A percentile compares a stretch with the other conserved stretches of the same genome.
phyloP scores from a whole-genome alignment of 1,140 invertebrate species.

The Caenorhabditis remanei region DNA sequence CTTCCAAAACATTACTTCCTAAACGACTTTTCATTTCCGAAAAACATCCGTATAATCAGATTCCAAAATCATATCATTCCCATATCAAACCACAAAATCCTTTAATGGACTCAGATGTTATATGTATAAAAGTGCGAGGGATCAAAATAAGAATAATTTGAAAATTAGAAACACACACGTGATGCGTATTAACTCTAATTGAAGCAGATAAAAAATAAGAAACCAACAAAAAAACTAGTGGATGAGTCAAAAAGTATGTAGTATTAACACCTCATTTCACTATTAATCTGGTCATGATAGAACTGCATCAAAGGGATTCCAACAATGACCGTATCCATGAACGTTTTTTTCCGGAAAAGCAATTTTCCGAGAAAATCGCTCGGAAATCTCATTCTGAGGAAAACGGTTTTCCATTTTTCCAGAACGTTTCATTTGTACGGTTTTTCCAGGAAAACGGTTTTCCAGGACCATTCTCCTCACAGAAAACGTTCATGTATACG shows the following conservation, averaged over 20 bases:
- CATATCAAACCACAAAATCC: not conserved
- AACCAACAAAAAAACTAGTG: not conserved
- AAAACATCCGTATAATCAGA: too few species aligned
- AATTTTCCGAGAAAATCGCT: too few species aligned
- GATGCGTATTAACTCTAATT: constrained; percentile 20
- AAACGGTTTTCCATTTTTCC: too few species aligned
- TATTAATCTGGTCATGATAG: constrained; percentile 11
- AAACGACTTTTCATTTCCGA: too few species aligned
- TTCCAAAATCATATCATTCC: not conserved
- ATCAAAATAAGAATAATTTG: constrained; percentile 12
- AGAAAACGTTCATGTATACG: too few species aligned
- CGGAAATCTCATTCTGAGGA: too few species aligned
- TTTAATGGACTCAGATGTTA: not conserved
- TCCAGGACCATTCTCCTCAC: too few species aligned
- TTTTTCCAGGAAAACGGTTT: too few species aligned
- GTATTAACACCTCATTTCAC: constrained; percentile 1
- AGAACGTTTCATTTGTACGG: too few species aligned
- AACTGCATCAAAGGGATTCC: not conserved
- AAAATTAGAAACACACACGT: constrained; percentile 13
- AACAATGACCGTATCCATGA: not conserved
- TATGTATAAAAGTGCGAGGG: not conserved
- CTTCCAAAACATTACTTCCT: too few species aligned
- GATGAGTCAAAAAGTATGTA: constrained; percentile 40
- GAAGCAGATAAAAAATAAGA: not conserved
- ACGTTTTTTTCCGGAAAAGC: too few species aligned